Evolutionary conservation across 1,140 invertebrate genomes (phyloP).

Genomic region (Luehdorfia chinensis): DNA sequence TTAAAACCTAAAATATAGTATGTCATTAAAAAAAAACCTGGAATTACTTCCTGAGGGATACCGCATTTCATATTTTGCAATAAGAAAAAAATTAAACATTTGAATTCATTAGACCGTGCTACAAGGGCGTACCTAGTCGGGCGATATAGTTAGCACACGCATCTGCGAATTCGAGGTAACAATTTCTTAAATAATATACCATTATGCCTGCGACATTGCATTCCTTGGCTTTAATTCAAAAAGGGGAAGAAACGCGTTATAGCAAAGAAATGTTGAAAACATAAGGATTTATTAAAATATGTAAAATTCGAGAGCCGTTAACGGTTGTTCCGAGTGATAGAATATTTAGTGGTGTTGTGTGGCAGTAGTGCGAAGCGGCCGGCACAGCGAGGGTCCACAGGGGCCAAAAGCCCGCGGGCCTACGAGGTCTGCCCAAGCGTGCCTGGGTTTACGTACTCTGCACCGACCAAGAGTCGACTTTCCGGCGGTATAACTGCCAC

Average conservation of each 20-base stretch:
- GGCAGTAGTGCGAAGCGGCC: conserved; percentile 21
- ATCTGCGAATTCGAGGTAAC: conserved; percentile 63
- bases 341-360: conserved; percentile 38
- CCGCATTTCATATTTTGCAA: conserved; percentile 48
- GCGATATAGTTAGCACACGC: conserved; percentile 50
- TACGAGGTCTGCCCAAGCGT: conserved; percentile 62
- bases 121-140: conserved; percentile 73
- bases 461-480: conserved; percentile 67
- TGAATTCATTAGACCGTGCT: conserved; percentile 52
- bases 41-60: conserved; percentile 73
- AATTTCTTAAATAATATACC: conserved; percentile 30
- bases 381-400: conserved; percentile 20
- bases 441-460: conserved; percentile 61
- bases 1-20: conserved; percentile 48
- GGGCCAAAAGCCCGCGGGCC: conserved; percentile 27
- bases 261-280: conserved; percentile 63
- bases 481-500: conserved; percentile 71
- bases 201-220: conserved; percentile 65
- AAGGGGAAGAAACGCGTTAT: conserved; percentile 44
- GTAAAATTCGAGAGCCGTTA: conserved; percentile 63
- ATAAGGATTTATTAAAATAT: conserved; percentile 66
- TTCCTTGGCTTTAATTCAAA: conserved; percentile 55
- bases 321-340: conserved; percentile 46
- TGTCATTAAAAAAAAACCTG: conserved; percentile 50
- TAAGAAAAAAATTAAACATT: conserved; percentile 32